A percentile compares a stretch with the other conserved stretches of the same genome.
phyloP scores from a whole-genome alignment of 37 sponge, comb jelly and placozoan species.

The Haliclona indistincta region DNA sequence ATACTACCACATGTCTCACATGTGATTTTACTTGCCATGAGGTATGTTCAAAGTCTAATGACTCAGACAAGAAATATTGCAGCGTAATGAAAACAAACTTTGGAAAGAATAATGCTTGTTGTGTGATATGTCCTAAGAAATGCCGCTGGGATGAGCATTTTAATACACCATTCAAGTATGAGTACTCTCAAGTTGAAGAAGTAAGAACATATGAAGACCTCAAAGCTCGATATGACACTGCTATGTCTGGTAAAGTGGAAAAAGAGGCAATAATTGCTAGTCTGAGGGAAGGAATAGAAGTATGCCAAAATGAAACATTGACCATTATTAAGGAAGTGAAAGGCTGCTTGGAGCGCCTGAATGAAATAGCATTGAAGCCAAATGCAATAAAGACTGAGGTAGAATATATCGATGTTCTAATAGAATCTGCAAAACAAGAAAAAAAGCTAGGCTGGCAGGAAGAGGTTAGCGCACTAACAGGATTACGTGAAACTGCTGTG shows the following conservation, averaged over 20 bases:
- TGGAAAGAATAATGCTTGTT: not conserved
- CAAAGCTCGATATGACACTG: constrained; percentile 28
- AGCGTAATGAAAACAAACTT: too few relatives aligned
- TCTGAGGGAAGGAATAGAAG: constrained; percentile 1
- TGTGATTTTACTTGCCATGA: too few relatives aligned
- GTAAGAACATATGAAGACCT: constrained; percentile 58
- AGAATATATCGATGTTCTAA: constrained; percentile 74
- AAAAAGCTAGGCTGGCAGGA: too few relatives aligned
- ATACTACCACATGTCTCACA: too few relatives aligned
- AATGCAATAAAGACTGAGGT: constrained; percentile 52
- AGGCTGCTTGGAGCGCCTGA: constrained; percentile 12
- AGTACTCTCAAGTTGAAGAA: constrained; percentile 34
- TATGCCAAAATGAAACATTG: not conserved
- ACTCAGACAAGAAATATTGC: too few relatives aligned
- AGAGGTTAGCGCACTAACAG: too few relatives aligned
- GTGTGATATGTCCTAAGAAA: constrained; percentile 53
- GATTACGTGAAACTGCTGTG: too few relatives aligned
- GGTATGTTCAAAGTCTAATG: too few relatives aligned
- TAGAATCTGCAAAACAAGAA: constrained; percentile 58
- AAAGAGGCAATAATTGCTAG: constrained; percentile 29
- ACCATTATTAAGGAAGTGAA: constrained; percentile 7
- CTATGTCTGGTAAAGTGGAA: constrained; percentile 15
- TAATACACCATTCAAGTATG: constrained; percentile 48
- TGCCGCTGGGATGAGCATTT: too few relatives aligned
- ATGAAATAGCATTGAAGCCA: constrained; percentile 73